Conservation (phyloP, 1,140 invertebrate genomes). For the Musca vetustissima region DNA sequence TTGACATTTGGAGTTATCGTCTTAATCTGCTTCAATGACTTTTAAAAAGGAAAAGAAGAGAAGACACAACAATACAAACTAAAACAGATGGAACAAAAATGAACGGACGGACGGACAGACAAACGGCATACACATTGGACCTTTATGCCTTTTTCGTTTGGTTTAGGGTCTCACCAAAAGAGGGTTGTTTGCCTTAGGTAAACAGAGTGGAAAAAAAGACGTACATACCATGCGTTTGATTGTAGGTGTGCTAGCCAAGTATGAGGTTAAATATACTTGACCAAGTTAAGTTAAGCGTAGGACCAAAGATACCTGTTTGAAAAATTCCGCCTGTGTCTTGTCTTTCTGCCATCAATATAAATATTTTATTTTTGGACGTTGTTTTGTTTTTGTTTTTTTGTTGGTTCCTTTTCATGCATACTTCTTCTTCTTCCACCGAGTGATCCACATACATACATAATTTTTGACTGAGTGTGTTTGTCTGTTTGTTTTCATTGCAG, state of each 20-base stretch:
- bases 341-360: background rate
- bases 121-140: background rate
- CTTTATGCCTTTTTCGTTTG: too few relatives aligned
- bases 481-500: conserved; percentile 33
- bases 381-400: too few relatives aligned
- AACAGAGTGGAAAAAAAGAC: conserved; percentile 1
- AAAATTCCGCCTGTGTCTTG: conserved; percentile 29
- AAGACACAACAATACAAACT: too few relatives aligned
- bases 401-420: background rate
- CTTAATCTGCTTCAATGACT: conserved; percentile 56
- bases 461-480: conserved; percentile 4
- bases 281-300: background rate
- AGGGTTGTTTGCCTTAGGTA: conserved; percentile 13
- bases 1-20: conserved; percentile 56
- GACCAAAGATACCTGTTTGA: conserved; percentile 38
- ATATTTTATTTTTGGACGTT: background rate
- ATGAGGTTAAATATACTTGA: background rate
- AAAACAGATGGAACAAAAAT: too few relatives aligned
- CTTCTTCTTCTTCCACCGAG: conserved; percentile 24
- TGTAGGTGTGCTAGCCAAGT: too few relatives aligned
- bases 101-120: too few relatives aligned
- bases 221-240: too few relatives aligned
- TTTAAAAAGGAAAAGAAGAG: conserved; percentile 25
- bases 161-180: too few relatives aligned
- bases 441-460: conserved; percentile 25